Evolutionary conservation across 2,888 invertebrate genomes (phyloP).

Genomic region (Taphrorychus bicolor): DNA sequence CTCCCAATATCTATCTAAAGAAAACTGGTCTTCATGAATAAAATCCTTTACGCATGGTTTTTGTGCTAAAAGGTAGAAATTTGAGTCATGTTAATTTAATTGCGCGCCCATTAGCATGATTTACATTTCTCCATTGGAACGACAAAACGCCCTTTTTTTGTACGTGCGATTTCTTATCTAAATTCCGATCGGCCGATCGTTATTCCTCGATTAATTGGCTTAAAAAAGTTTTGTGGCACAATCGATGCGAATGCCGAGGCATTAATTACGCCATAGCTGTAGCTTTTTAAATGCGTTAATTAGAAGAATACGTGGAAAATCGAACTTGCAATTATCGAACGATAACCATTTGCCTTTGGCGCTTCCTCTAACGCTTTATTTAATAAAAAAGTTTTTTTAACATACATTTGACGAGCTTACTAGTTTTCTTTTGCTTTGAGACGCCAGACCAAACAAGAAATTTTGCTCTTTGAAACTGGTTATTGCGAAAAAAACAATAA

Average conservation of each 20-base stretch:
- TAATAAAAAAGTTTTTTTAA: slow-evolving; percentile 1
- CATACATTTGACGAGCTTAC: not conserved
- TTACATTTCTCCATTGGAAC: slow-evolving; percentile 11
- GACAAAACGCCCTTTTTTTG: slow-evolving; percentile 11
- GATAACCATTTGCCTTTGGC: slow-evolving; percentile 21
- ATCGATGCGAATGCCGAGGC: slow-evolving; percentile 28
- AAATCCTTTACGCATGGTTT: too few relatives aligned
- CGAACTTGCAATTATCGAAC: slow-evolving; percentile 22
- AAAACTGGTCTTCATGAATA: too few relatives aligned
- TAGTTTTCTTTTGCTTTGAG: not conserved
- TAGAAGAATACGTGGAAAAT: slow-evolving; percentile 33
- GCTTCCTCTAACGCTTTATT: slow-evolving; percentile 7
- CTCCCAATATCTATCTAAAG: too few relatives aligned
- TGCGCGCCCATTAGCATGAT: slow-evolving; percentile 5
- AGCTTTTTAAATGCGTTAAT: slow-evolving; percentile 33
- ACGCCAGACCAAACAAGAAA: not conserved
- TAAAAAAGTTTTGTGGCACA: slow-evolving; percentile 20
- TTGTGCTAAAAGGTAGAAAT: not conserved
- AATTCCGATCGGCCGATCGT: slow-evolving; percentile 26
- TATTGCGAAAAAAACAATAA: too few relatives aligned
- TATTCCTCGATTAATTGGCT: slow-evolving; percentile 35
- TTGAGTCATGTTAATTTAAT: slow-evolving; percentile 2
- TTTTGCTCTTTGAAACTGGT: not conserved
- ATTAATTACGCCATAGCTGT: slow-evolving; percentile 35
- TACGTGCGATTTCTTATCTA: slow-evolving; percentile 10